phyloP scores from a whole-genome alignment of 1,140 invertebrate genomes.

The Drosophila subpulchrella region DNA sequence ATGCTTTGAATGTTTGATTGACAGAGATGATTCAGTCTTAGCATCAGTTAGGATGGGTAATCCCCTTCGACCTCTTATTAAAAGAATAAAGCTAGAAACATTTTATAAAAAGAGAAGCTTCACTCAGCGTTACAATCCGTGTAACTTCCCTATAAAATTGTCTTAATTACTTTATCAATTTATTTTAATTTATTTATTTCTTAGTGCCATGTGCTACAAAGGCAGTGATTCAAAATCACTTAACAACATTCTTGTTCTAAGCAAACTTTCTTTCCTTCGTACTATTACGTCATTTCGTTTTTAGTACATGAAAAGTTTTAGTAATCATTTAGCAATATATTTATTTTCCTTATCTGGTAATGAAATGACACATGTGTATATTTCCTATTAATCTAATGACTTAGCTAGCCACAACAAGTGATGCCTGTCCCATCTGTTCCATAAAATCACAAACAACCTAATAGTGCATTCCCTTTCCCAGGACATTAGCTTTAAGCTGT shows the following conservation, averaged over 20 bases:
- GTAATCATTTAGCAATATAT: not conserved
- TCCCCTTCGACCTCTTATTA: too few relatives aligned
- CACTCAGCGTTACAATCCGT: too few relatives aligned
- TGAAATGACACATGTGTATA: not conserved
- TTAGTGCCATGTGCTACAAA: too few relatives aligned
- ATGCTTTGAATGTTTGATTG: too few relatives aligned
- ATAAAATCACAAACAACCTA: not conserved
- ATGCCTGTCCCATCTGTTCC: not conserved
- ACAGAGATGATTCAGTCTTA: not conserved
- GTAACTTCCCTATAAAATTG: too few relatives aligned
- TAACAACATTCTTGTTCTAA: too few relatives aligned
- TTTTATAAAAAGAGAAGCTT: too few relatives aligned
- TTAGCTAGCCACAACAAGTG: not conserved
- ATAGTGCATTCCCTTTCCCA: conserved; percentile 68
- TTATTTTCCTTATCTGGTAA: not conserved
- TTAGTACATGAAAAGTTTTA: not conserved
- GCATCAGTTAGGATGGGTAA: not conserved
- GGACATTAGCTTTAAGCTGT: conserved; percentile 95
- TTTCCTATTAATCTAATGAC: not conserved
- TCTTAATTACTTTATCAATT: too few relatives aligned
- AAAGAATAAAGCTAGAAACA: too few relatives aligned
- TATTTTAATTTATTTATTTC: too few relatives aligned
- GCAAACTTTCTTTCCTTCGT: not conserved
- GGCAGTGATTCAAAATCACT: too few relatives aligned
- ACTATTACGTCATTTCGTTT: not conserved